Conservation (phyloP, 2,113 vertebrate genomes). For the Antechinus stuartii region DNA sequence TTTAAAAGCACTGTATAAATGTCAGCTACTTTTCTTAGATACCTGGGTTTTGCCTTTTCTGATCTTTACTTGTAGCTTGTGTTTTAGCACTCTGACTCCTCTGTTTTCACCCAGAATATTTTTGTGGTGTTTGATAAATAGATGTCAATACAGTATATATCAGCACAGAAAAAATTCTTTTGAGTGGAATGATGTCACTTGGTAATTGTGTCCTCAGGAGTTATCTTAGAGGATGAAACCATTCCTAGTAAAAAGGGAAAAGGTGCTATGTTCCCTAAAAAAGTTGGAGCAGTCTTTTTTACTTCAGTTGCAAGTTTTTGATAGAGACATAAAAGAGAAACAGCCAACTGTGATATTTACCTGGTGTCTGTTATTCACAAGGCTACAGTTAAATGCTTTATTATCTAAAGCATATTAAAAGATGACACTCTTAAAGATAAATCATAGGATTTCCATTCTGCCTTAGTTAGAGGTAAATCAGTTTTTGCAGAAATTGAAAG, state of each 20-base stretch:
- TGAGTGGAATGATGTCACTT: not conserved
- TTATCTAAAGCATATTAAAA: constrained; percentile 42
- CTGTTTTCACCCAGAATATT: not conserved
- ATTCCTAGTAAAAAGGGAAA: not conserved
- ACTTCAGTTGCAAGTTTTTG: constrained; percentile 25
- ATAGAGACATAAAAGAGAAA: constrained; percentile 25
- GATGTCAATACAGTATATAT: not conserved
- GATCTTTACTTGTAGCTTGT: not conserved
- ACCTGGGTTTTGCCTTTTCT: constrained; percentile 5
- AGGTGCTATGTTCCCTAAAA: constrained; percentile 28
- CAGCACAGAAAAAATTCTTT: not conserved
- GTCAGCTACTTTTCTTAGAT: not conserved
- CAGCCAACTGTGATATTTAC: not conserved
- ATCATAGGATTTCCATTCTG: constrained; percentile 15
- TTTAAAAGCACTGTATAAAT: not conserved
- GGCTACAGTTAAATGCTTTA: not conserved
- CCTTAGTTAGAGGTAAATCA: constrained; percentile 27
- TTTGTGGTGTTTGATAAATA: not conserved
- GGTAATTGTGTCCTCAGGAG: not conserved
- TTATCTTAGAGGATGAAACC: not conserved
- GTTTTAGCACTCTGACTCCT: not conserved
- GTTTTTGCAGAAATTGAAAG: constrained; percentile 19
- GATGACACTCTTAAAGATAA: constrained; percentile 36
- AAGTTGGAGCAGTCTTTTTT: constrained; percentile 1
- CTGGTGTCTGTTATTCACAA: not conserved